Percentiles rank a stretch among this genome's conserved stretches.
phyloP scores from a whole-genome alignment of 2,797 vertebrate species.

The Taenioides sp. region DNA sequence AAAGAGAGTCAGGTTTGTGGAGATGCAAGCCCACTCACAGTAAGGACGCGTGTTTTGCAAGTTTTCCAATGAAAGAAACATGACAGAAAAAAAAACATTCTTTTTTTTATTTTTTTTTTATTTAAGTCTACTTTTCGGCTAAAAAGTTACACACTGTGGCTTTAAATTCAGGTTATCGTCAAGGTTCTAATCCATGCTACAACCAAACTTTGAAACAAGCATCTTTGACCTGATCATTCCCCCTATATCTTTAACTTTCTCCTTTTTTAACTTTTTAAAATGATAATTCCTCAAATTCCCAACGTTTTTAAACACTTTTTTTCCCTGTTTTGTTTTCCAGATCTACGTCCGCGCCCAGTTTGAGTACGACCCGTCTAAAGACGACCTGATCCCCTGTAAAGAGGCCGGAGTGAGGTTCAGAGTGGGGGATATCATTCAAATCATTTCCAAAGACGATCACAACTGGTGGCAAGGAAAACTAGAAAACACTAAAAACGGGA shows the following conservation, averaged over 20 bases:
- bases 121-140: too few species aligned
- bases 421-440: conserved; percentile 98
- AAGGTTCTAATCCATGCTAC: not conserved
- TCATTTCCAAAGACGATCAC: conserved; percentile 99
- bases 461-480: conserved; percentile 99
- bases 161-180: too few species aligned
- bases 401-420: conserved; percentile 95
- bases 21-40: too few species aligned
- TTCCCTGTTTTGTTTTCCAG: conserved; percentile 65
- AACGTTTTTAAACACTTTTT: not conserved
- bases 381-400: conserved; percentile 98
- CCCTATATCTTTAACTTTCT: not conserved
- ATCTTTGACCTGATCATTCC: conserved; percentile 1
- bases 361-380: conserved; percentile 95
- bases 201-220: not conserved
- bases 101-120: too few species aligned
- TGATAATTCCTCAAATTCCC: not conserved
- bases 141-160: too few species aligned
- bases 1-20: too few species aligned
- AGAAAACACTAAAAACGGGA: conserved; percentile 96
- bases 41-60: too few species aligned
- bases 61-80: too few species aligned
- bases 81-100: too few species aligned
- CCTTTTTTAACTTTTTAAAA: not conserved
- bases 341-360: conserved; percentile 98